phyloP scores from a whole-genome alignment of 2,888 invertebrate genomes.

The Lucinisca nassula region DNA sequence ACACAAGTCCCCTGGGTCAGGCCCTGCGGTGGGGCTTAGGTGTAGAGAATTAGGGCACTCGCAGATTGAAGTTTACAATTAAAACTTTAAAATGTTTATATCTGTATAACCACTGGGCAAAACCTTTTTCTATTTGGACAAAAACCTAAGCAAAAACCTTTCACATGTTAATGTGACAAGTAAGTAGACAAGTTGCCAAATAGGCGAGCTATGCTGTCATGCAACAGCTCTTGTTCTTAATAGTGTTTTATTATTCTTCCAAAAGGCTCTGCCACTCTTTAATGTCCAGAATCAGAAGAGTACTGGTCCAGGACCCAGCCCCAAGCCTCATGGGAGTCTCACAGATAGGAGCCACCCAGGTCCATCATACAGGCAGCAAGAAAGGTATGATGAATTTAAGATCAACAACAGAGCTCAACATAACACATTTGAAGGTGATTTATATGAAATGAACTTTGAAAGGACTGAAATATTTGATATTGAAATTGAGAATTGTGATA shows the following conservation, averaged over 20 bases:
- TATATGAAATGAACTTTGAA: background rate
- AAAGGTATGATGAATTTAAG: conserved; percentile 38
- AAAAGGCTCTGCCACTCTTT: conserved; percentile 50
- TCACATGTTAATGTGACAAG: too few relatives aligned
- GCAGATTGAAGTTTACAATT: background rate
- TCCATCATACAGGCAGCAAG: background rate
- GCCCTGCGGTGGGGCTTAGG: background rate
- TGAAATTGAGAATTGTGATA: background rate
- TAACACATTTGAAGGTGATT: background rate
- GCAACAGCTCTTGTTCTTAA: too few relatives aligned
- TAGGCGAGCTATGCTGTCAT: too few relatives aligned
- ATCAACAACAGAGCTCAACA: background rate
- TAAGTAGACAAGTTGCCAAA: too few relatives aligned
- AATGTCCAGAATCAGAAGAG: conserved; percentile 10
- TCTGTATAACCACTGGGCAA: background rate
- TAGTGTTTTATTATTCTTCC: background rate
- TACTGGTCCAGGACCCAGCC: conserved; percentile 18
- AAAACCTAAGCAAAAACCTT: too few relatives aligned
- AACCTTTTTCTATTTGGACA: background rate
- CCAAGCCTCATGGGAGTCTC: background rate
- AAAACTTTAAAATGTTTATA: background rate
- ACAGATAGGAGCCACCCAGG: background rate
- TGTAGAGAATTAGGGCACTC: background rate
- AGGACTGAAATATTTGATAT: background rate
- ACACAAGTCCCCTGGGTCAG: background rate